Base-by-base conservation (phyloP, 2,113 vertebrate species). In the Myotis yumanensis region DNA sequence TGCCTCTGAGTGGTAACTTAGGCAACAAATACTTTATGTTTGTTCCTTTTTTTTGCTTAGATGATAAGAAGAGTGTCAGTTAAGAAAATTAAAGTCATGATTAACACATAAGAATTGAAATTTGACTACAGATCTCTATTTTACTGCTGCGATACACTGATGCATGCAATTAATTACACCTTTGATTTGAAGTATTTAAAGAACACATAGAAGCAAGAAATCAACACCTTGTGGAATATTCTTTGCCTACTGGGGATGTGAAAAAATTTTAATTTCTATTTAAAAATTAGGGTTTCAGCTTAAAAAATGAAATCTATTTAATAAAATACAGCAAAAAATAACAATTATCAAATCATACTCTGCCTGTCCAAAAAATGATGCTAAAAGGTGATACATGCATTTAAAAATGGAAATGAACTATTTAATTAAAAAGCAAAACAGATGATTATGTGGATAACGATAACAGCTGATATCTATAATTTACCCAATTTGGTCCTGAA, bases 181-280 rank as follows among this genome's bases (percentile, higher is more conserved):
- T 87, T 80, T 71, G 62, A 75, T 85, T n/a, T 79, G 28, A 83
- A 82, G 6, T 94, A 69, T 54, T 91, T 83, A 75, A n/a, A 79
- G 22, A 68, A 25, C 37, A 72, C 35, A 82, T 5, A 40, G 28
- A 32, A 93, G 28, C 59, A 79, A 84, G 59, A 83, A 89, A 92
- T 16, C 5, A 7, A 37, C 46, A 82, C 22, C 8, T 64, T 82
- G 40, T 64, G 32, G 93, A 93, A 89, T 35, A 32, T 32, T 84
- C 40, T 86, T 35, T 64, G 7, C 5, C 32, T 79, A 69, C 20
- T 9, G 87, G 22, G 5, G 76, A 84, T 48, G 17, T 85, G 28
- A 57, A 77, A 88, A 48, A 11, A 17, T 66, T 89, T 93, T 92
- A 68, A 64, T 72, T 84, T 69, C 5, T 76, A 54, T 40, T 84